phyloP scores from a whole-genome alignment of 2,113 vertebrate species.

The Anhinga rufa region DNA sequence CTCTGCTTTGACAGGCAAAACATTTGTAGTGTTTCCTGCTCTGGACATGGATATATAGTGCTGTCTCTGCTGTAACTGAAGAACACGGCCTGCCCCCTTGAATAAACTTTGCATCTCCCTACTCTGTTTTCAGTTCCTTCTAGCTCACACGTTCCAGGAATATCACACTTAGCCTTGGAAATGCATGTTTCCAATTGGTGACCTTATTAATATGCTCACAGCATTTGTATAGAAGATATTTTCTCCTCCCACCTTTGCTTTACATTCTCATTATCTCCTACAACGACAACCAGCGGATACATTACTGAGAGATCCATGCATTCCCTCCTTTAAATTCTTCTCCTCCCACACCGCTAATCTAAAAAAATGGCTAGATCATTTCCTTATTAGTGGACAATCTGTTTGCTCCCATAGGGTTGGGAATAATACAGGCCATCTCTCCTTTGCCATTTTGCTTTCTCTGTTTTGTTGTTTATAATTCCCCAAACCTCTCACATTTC shows the following conservation, averaged over 20 bases:
- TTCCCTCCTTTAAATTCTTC: constrained; percentile 59
- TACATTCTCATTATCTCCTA: constrained; percentile 58
- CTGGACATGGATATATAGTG: neutral
- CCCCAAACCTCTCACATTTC: neutral
- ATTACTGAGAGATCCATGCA: constrained; percentile 36
- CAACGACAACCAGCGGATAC: neutral
- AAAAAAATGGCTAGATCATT: constrained; percentile 56
- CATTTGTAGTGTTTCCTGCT: neutral
- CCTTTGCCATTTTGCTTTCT: constrained; percentile 12
- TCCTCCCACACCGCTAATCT: constrained; percentile 48
- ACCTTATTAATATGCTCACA: constrained; percentile 53
- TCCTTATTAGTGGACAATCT: constrained; percentile 58
- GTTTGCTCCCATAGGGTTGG: constrained; percentile 42
- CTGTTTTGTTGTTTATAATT: neutral
- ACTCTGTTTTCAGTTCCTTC: neutral
- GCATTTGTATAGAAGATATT: constrained; percentile 46
- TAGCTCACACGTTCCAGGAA: neutral
- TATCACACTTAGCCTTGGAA: constrained; percentile 29
- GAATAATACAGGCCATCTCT: constrained; percentile 13
- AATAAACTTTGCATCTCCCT: neutral
- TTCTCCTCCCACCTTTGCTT: constrained; percentile 62
- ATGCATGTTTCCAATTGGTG: constrained; percentile 23
- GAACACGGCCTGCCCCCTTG: neutral
- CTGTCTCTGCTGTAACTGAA: neutral
- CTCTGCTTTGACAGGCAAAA: neutral